These are phyloP conservation scores for Lanius collurio DNA, from an alignment of 2,113 vertebrate species.

Conservation along the genomic window DNA sequence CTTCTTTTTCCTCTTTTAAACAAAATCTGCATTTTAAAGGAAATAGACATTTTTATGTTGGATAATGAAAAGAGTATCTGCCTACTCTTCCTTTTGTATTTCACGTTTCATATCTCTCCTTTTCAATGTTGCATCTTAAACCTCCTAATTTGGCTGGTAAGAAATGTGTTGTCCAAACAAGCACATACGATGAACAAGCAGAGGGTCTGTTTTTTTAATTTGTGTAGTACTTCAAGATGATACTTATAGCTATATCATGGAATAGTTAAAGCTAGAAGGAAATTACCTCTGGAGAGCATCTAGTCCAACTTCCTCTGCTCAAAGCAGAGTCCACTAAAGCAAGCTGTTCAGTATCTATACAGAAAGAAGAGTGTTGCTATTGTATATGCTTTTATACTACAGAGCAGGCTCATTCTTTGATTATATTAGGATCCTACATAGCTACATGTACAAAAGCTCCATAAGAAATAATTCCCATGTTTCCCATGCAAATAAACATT, in stretches of 20 bases:
- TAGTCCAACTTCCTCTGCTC: neutral
- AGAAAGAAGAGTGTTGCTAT: neutral
- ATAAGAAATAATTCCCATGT: neutral
- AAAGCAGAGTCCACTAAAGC: neutral
- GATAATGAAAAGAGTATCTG: slow-evolving; percentile 19
- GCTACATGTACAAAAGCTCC: neutral
- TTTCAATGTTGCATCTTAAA: neutral
- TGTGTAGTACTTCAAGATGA: neutral
- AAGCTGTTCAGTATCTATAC: neutral
- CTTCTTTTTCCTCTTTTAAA: neutral
- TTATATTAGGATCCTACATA: neutral
- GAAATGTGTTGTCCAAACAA: neutral
- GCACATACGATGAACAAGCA: neutral
- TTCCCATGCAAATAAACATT: neutral
- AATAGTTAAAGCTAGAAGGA: neutral
- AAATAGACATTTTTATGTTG: neutral
- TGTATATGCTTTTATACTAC: neutral
- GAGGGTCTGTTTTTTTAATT: neutral
- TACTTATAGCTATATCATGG: neutral
- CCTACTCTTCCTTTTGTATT: neutral
- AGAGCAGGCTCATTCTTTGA: neutral
- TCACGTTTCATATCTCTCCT: neutral
- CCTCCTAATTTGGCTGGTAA: neutral
- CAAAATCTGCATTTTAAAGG: slow-evolving; percentile 58
- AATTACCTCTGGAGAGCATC: neutral